phyloP scores from a whole-genome alignment of 2,113 vertebrate species.

The Propithecus coquereli region DNA sequence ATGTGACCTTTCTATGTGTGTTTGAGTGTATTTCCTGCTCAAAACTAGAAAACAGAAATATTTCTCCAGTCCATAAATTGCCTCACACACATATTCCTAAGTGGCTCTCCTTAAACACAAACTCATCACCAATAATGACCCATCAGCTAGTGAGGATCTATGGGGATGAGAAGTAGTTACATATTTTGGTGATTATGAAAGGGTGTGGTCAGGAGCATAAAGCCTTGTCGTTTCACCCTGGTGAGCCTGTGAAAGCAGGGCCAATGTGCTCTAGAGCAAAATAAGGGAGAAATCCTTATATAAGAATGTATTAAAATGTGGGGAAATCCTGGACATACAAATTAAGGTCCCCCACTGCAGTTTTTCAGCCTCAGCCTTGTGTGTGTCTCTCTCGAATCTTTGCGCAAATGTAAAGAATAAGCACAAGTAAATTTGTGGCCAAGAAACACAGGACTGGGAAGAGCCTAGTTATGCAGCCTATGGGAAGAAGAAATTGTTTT shows the following conservation, averaged over 20 bases:
- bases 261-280: background rate
- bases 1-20: background rate
- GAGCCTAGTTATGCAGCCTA: background rate
- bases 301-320: background rate
- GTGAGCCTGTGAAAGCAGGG: background rate
- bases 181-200: background rate
- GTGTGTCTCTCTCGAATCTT: conserved; percentile 86
- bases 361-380: conserved; percentile 86
- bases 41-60: background rate
- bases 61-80: background rate
- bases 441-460: background rate
- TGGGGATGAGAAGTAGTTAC: background rate
- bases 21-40: background rate
- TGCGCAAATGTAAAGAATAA: conserved; percentile 88
- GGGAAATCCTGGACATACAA: background rate
- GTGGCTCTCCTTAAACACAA: background rate
- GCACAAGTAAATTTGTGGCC: conserved; percentile 70
- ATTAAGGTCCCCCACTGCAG: background rate
- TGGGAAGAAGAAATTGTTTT: background rate
- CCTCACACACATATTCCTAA: background rate
- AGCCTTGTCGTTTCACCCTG: background rate
- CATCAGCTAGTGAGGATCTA: background rate
- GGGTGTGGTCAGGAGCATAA: background rate
- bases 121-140: too few relatives aligned
- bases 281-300: background rate